Evolutionary conservation across 1,140 invertebrate genomes (phyloP).

Genomic region (Aphidius ervi): DNA sequence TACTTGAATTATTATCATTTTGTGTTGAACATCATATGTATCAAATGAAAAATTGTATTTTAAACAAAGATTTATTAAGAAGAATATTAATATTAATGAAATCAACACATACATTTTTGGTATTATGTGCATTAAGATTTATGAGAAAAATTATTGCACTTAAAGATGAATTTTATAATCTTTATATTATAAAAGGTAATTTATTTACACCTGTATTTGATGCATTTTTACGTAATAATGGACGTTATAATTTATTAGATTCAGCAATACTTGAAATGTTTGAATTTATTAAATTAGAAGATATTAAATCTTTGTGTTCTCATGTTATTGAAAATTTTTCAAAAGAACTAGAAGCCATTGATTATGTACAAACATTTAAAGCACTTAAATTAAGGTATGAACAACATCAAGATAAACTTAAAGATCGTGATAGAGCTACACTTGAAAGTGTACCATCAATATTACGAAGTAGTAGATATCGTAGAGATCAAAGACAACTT

Average conservation of each 20-base stretch:
- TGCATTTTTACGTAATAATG: slow-evolving; percentile 93
- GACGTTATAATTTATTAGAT: slow-evolving; percentile 96
- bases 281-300: slow-evolving; percentile 96
- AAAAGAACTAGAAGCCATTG: slow-evolving; percentile 86
- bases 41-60: slow-evolving; percentile 97
- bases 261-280: slow-evolving; percentile 99
- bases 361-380: slow-evolving; percentile 97
- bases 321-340: slow-evolving; percentile 95
- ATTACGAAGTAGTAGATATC: slow-evolving; percentile 74
- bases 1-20: slow-evolving; percentile 95
- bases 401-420: slow-evolving; percentile 88
- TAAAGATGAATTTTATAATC: slow-evolving; percentile 98
- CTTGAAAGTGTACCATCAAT: slow-evolving; percentile 74
- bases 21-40: slow-evolving; percentile 99
- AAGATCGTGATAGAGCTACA: slow-evolving; percentile 74
- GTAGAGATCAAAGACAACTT: slow-evolving; percentile 85
- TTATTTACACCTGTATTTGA: slow-evolving; percentile 94
- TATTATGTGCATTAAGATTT: slow-evolving; percentile 92
- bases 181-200: slow-evolving; percentile 93
- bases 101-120: slow-evolving; percentile 96
- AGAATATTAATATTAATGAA: slow-evolving; percentile 95
- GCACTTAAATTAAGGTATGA: slow-evolving; percentile 87
- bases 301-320: slow-evolving; percentile 90
- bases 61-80: slow-evolving; percentile 93
- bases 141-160: slow-evolving; percentile 95